A percentile compares a stretch with the other conserved stretches of the same genome.
These are phyloP conservation scores for Lutjanus argentimaculatus DNA, from an alignment of 2,797 vertebrate genomes.

Conservation along the genomic window DNA sequence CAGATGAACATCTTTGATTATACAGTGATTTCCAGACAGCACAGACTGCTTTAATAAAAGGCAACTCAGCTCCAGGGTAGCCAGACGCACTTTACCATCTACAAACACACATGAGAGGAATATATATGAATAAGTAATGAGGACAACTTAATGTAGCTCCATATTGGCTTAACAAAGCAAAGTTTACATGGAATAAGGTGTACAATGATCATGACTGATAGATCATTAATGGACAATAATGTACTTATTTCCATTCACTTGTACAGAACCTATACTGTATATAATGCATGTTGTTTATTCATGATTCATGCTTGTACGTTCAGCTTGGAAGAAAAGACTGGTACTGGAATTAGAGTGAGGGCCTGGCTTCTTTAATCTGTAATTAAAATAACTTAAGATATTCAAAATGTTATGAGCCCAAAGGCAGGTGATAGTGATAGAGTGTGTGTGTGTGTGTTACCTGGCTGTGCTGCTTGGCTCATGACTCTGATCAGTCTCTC, in stretches of 20 bases:
- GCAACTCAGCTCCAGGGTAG: slow-evolving; percentile 95
- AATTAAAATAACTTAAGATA: background rate
- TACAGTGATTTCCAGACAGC: slow-evolving; percentile 87
- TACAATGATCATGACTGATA: too few species aligned
- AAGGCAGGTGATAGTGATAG: background rate
- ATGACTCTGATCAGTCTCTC: slow-evolving; percentile 95
- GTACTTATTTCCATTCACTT: too few species aligned
- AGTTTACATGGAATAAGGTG: background rate
- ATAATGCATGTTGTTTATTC: too few species aligned
- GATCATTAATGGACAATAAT: too few species aligned
- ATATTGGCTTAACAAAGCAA: background rate
- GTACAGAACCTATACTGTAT: too few species aligned
- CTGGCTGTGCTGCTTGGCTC: slow-evolving; percentile 94
- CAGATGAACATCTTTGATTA: slow-evolving; percentile 96
- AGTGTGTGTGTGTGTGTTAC: slow-evolving; percentile 71
- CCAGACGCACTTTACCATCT: slow-evolving; percentile 96
- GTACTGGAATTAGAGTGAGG: background rate
- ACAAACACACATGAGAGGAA: slow-evolving; percentile 31
- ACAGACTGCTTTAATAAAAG: slow-evolving; percentile 95
- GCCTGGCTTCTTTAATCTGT: too few species aligned
- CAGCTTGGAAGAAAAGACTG: background rate
- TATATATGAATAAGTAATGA: background rate
- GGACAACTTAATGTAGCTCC: background rate
- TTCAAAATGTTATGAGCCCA: background rate
- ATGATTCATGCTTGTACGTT: background rate